phyloP scores from a whole-genome alignment of 2,113 vertebrate genomes.

The Arvicanthis niloticus region DNA sequence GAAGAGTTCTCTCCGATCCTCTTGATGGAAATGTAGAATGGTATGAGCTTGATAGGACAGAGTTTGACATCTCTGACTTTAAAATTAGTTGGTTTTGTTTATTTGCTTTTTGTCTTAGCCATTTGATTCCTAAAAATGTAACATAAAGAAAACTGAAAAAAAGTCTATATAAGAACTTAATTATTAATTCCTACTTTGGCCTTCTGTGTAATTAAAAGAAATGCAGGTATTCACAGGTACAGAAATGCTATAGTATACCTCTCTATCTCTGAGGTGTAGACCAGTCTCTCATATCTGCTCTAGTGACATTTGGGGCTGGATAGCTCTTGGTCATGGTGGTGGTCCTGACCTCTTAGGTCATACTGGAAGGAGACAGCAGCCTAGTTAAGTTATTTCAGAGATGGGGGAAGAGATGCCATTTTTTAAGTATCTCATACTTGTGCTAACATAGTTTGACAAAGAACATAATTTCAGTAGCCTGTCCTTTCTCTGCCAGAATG shows the following conservation, averaged over 20 bases:
- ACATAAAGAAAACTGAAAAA: not conserved
- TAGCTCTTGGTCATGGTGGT: not conserved
- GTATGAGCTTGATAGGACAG: not conserved
- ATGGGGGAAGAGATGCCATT: not conserved
- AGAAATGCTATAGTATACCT: not conserved
- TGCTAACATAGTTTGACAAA: not conserved
- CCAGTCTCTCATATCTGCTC: not conserved
- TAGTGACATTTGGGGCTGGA: not conserved
- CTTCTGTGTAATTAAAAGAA: not conserved
- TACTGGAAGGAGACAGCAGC: not conserved
- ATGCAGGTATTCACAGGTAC: not conserved
- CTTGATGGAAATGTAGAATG: not conserved
- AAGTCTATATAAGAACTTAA: constrained; percentile 3
- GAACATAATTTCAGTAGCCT: not conserved
- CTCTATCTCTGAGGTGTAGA: not conserved
- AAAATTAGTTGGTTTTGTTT: not conserved
- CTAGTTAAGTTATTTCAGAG: not conserved
- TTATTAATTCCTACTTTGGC: not conserved
- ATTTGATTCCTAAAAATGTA: constrained; percentile 39
- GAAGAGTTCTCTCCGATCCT: not conserved
- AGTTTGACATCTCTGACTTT: not conserved
- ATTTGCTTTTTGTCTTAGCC: constrained; percentile 1
- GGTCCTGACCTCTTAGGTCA: not conserved
- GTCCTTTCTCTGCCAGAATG: not conserved
- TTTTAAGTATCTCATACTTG: not conserved